Percentiles rank a stretch among this genome's conserved stretches.
These are phyloP conservation scores for Scomber scombrus DNA, from an alignment of 2,113 vertebrate species.

Conservation along the genomic window DNA sequence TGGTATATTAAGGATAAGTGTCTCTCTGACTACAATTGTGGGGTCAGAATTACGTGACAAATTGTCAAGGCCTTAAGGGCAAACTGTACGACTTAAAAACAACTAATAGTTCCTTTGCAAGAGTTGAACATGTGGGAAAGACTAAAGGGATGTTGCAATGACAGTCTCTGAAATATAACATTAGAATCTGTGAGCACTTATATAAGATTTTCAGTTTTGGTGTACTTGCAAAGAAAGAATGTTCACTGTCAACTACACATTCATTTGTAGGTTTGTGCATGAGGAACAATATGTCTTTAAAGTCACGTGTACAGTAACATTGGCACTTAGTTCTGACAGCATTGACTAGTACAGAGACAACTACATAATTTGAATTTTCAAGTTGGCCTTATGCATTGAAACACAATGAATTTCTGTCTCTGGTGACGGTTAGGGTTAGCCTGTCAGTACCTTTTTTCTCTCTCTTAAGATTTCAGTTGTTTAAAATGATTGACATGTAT, in stretches of 20 bases:
- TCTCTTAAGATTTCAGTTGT: not conserved
- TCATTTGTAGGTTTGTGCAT: not conserved
- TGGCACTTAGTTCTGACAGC: too few relatives aligned
- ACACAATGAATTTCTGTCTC: conserved; percentile 8
- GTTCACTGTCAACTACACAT: conserved; percentile 5
- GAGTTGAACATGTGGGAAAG: conserved; percentile 41
- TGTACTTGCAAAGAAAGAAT: not conserved
- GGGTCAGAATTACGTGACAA: conserved; percentile 55
- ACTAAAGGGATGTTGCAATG: conserved; percentile 43
- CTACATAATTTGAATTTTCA: conserved; percentile 10
- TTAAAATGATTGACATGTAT: not conserved
- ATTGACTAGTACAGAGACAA: not conserved
- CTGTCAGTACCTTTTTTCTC: not conserved
- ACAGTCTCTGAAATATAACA: conserved; percentile 37
- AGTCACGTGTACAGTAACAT: too few relatives aligned
- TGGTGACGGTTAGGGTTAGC: too few relatives aligned
- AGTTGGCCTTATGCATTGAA: not conserved
- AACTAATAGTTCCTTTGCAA: conserved; percentile 32
- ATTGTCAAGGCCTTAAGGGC: conserved; percentile 53
- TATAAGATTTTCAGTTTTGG: conserved; percentile 16
- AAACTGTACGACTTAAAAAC: conserved; percentile 59
- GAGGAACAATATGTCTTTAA: too few relatives aligned
- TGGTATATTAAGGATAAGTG: conserved; percentile 66
- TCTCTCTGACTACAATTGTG: conserved; percentile 67
- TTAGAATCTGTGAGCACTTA: conserved; percentile 26